These are phyloP conservation scores for Eleutherodactylus coqui DNA, from an alignment of 2,797 vertebrate genomes.

Conservation along the genomic window DNA sequence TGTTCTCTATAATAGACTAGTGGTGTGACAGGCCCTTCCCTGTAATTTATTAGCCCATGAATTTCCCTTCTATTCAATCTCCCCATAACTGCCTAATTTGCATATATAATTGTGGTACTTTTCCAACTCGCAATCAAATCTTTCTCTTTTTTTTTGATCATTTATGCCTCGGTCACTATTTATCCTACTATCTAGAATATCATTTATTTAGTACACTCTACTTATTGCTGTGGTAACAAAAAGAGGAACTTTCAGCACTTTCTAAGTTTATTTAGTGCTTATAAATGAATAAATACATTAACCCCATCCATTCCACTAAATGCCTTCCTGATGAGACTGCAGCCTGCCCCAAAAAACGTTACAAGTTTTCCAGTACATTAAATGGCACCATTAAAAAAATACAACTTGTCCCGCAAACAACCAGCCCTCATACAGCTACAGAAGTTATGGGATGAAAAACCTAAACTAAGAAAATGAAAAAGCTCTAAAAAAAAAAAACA, in stretches of 20 bases:
- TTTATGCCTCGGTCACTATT: slow-evolving; percentile 4
- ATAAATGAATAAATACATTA: background rate
- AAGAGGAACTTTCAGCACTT: slow-evolving; percentile 31
- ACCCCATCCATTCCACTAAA: background rate
- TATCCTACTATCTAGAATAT: background rate
- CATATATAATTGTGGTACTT: slow-evolving; percentile 24
- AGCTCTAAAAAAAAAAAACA: too few species aligned
- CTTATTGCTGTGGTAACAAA: slow-evolving; percentile 4
- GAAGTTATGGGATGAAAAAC: too few species aligned
- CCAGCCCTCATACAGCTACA: too few species aligned
- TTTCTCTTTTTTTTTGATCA: background rate
- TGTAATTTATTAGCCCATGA: background rate
- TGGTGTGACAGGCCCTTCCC: background rate
- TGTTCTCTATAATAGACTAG: too few species aligned
- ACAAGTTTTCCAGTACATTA: too few species aligned
- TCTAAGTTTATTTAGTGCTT: background rate
- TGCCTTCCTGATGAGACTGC: background rate
- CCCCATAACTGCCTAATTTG: background rate
- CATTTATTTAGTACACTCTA: background rate
- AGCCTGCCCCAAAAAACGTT: background rate
- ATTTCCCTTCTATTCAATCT: background rate
- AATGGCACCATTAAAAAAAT: too few species aligned
- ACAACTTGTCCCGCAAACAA: too few species aligned
- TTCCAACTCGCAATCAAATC: background rate
- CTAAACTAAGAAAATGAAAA: too few species aligned